Percentiles rank a stretch among this genome's conserved stretches.
phyloP scores from a whole-genome alignment of 2,888 invertebrate species.

The Lottia gigantea region DNA sequence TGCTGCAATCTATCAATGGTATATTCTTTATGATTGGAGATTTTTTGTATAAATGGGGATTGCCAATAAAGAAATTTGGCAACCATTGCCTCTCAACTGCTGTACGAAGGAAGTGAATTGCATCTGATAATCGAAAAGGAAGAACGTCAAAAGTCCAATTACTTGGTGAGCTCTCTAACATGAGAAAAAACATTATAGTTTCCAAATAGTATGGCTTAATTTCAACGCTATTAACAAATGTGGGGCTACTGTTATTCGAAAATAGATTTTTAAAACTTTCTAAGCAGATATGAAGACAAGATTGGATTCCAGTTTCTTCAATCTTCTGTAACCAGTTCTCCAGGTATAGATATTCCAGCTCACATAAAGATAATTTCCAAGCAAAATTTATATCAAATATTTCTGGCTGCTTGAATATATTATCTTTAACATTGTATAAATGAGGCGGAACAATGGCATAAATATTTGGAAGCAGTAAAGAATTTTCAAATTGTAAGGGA shows the following conservation, averaged over 20 bases:
- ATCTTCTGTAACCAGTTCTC: constrained; percentile 33
- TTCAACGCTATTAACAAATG: constrained; percentile 45
- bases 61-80: constrained; percentile 51
- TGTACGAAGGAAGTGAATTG: constrained; percentile 44
- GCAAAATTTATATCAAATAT: constrained; percentile 33
- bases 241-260: constrained; percentile 37
- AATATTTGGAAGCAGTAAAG: constrained; percentile 36
- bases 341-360: constrained; percentile 37
- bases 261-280: constrained; percentile 49
- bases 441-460: constrained; percentile 43
- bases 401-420: not conserved
- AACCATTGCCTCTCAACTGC: constrained; percentile 47
- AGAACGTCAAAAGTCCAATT: constrained; percentile 50
- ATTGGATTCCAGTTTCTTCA: constrained; percentile 33
- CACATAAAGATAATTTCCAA: constrained; percentile 42
- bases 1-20: constrained; percentile 35
- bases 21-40: constrained; percentile 40
- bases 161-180: constrained; percentile 47
- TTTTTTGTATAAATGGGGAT: constrained; percentile 48
- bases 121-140: constrained; percentile 49
- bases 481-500: constrained; percentile 37
- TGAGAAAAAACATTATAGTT: constrained; percentile 44
- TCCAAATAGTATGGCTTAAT: constrained; percentile 37
- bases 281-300: constrained; percentile 45
- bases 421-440: not conserved